phyloP scores from a whole-genome alignment of 2,888 invertebrate genomes.

The Trypoxylon attenuatum region DNA sequence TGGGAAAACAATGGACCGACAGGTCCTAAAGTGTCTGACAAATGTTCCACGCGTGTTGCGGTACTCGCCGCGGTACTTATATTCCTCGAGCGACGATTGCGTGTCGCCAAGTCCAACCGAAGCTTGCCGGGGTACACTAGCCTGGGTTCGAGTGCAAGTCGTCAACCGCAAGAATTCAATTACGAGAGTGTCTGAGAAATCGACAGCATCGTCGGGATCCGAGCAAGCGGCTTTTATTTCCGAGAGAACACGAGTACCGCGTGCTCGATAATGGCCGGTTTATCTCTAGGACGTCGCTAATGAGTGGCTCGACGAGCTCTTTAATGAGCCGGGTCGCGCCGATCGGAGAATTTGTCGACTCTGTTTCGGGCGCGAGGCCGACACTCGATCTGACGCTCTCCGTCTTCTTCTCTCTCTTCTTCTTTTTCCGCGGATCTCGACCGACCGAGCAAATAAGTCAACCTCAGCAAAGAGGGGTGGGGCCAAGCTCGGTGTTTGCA shows the following conservation, averaged over 20 bases:
- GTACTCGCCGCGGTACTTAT: neutral
- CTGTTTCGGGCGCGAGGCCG: neutral
- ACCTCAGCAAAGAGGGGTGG: constrained; percentile 34
- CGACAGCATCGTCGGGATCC: no score
- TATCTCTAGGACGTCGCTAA: no score
- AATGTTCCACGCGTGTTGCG: constrained; percentile 66
- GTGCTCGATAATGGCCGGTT: no score
- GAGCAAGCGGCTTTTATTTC: no score
- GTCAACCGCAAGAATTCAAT: no score
- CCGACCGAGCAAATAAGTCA: constrained; percentile 59
- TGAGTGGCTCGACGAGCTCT: neutral
- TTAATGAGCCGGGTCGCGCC: neutral
- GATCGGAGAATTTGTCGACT: neutral
- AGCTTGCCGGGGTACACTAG: no score
- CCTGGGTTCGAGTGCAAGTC: no score
- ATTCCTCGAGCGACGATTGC: no score
- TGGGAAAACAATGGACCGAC: constrained; percentile 68
- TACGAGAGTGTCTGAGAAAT: no score
- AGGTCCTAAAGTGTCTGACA: constrained; percentile 69
- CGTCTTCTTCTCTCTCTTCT: neutral
- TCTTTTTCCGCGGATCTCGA: constrained; percentile 37
- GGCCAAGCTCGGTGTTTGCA: constrained; percentile 59
- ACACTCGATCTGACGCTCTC: neutral
- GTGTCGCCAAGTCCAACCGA: no score
- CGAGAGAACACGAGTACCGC: no score